Evolutionary conservation across 2,888 invertebrate genomes (phyloP).

Genomic region (Corythucha ciliata): DNA sequence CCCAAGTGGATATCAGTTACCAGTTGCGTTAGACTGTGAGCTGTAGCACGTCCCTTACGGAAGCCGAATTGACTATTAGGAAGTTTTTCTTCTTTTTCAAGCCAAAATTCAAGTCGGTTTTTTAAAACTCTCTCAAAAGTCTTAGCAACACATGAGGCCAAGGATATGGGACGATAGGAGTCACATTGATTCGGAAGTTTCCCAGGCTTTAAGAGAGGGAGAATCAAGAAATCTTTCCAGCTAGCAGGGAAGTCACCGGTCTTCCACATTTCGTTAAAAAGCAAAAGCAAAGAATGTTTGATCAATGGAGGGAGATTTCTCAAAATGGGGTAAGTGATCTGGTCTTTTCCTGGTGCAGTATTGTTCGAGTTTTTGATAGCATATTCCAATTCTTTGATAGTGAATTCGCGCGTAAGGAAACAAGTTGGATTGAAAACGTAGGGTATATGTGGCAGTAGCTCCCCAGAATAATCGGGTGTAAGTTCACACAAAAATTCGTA

Average conservation of each 20-base stretch:
- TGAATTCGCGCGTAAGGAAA: no score
- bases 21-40: neutral
- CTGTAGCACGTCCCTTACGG: constrained; percentile 1
- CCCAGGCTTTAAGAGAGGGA: constrained; percentile 1
- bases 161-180: constrained; percentile 10
- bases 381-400: constrained; percentile 1
- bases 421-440: no score
- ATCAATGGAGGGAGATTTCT: neutral
- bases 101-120: constrained; percentile 8
- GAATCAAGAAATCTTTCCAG: constrained; percentile 11
- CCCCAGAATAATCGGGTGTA: no score
- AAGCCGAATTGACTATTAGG: constrained; percentile 10
- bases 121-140: constrained; percentile 8
- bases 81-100: neutral
- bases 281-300: neutral
- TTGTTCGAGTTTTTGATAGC: neutral
- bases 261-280: constrained; percentile 5
- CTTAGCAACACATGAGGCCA: constrained; percentile 8
- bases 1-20: constrained; percentile 2
- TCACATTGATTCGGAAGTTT: constrained; percentile 2
- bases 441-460: no score
- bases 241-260: neutral
- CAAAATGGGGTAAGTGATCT: constrained; percentile 1
- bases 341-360: constrained; percentile 3
- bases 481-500: no score